Evolutionary conservation across 2,113 vertebrate species (phyloP).

Genomic region (Cynopterus brachyotis): DNA sequence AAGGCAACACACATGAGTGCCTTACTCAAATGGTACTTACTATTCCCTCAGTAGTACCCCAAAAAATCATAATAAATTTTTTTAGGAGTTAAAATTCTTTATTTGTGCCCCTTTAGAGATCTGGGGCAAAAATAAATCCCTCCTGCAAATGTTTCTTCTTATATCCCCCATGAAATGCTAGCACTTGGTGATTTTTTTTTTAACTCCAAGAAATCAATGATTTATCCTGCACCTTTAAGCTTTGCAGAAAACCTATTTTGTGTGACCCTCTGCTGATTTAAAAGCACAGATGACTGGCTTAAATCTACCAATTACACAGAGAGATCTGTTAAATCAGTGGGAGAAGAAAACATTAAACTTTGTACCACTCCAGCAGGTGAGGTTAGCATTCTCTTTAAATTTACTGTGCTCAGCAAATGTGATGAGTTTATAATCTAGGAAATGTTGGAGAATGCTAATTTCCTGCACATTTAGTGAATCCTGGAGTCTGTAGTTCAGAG

Average conservation of each 20-base stretch:
- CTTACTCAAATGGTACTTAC: not conserved
- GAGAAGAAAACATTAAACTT: not conserved
- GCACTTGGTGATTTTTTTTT: not conserved
- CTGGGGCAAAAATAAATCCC: not conserved
- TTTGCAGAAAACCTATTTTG: not conserved
- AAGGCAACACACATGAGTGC: not conserved
- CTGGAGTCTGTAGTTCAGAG: not conserved
- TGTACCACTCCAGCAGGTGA: not conserved
- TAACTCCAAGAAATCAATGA: not conserved
- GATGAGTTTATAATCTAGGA: not conserved
- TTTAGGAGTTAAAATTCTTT: not conserved
- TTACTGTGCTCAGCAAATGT: not conserved
- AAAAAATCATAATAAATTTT: not conserved
- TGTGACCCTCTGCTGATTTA: conserved; percentile 3
- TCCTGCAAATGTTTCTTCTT: not conserved
- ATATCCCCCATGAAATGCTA: not conserved
- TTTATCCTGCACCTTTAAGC: not conserved
- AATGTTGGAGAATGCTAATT: not conserved
- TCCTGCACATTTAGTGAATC: not conserved
- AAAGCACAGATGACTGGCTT: not conserved
- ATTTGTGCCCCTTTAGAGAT: not conserved
- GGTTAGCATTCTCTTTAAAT: not conserved
- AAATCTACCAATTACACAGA: not conserved
- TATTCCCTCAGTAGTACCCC: not conserved
- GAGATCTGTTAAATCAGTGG: not conserved